Conservation (phyloP, 2,797 vertebrate genomes). For the Melanotaenia boesemani region DNA sequence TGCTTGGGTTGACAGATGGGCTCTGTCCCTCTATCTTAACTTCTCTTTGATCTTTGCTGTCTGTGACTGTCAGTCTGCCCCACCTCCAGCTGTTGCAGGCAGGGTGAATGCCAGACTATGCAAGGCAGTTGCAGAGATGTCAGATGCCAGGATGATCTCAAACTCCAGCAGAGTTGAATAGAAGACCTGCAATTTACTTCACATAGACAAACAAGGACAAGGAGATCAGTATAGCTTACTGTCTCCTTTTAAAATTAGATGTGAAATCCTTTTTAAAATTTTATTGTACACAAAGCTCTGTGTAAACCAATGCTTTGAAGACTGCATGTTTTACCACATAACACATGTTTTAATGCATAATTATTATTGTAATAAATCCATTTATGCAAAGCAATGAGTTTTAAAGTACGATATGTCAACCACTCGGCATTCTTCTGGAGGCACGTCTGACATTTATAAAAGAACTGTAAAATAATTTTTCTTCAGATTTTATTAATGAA, state of each 20-base stretch:
- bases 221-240: neutral
- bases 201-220: neutral
- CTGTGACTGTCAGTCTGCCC: conserved; percentile 53
- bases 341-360: too few species aligned
- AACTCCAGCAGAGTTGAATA: conserved; percentile 16
- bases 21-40: conserved; percentile 64
- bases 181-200: conserved; percentile 1
- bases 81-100: conserved; percentile 68
- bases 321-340: too few species aligned
- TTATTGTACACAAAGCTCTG: too few species aligned
- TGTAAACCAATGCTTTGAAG: too few species aligned
- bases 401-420: too few species aligned
- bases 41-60: conserved; percentile 71
- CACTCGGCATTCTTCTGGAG: too few species aligned
- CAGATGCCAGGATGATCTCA: conserved; percentile 58
- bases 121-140: conserved; percentile 50
- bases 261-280: neutral
- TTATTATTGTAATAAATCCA: too few species aligned
- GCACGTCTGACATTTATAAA: too few species aligned
- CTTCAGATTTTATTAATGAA: too few species aligned
- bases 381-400: too few species aligned
- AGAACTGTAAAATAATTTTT: too few species aligned
- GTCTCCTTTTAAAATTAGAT: neutral
- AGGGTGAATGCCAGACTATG: conserved; percentile 54
- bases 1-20: conserved; percentile 74